These are phyloP conservation scores for Sminthurides bifidus DNA, from an alignment of 1,140 invertebrate genomes.

Conservation along the genomic window DNA sequence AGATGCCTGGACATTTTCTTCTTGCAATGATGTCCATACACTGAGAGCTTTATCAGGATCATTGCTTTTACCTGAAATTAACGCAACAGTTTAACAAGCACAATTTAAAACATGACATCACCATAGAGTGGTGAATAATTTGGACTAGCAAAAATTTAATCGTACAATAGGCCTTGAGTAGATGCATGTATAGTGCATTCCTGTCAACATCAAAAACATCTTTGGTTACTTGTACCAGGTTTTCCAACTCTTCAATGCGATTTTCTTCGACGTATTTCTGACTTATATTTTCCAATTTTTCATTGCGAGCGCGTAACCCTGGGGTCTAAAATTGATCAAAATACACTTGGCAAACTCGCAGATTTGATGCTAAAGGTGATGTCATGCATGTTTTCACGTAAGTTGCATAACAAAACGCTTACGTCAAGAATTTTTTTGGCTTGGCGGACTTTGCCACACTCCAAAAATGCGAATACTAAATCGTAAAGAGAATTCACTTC, in stretches of 20 bases:
- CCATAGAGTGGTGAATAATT: not conserved
- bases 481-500: constrained; percentile 71
- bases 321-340: constrained; percentile 43
- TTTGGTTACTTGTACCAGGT: constrained; percentile 57
- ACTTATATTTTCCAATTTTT: constrained; percentile 46
- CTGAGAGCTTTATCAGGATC: constrained; percentile 58
- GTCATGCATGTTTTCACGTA: too few species aligned
- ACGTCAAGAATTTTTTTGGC: constrained; percentile 67
- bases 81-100: not conserved
- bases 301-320: constrained; percentile 48
- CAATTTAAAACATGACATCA: not conserved
- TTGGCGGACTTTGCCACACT: constrained; percentile 59
- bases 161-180: constrained; percentile 55
- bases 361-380: not conserved
- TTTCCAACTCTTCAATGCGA: constrained; percentile 53
- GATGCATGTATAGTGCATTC: constrained; percentile 57
- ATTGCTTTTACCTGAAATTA: constrained; percentile 36
- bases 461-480: constrained; percentile 64
- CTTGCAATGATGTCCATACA: constrained; percentile 67
- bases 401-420: too few species aligned
- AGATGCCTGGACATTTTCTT: constrained; percentile 58
- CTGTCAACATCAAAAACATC: constrained; percentile 60
- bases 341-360: not conserved
- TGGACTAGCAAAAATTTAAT: constrained; percentile 1
- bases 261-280: constrained; percentile 48